Evolutionary conservation across 64 coral and sea anemone genomes (phyloP), one percentile per base, ranked within the genome.

Genomic region (Exaiptasia diaphana): DNA sequence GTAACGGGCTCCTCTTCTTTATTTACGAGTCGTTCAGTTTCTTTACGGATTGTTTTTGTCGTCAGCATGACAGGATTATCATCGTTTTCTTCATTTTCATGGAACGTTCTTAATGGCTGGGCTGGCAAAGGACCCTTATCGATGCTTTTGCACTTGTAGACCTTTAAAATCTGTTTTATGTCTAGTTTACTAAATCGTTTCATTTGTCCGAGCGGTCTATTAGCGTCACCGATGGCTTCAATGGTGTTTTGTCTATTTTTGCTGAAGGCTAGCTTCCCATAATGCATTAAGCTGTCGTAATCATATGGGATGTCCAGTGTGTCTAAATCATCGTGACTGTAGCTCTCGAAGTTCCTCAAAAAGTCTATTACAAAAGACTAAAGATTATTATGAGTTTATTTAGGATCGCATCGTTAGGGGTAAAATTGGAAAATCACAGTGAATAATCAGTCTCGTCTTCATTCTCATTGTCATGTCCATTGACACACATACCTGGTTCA

Each of bases 231-330:
- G 18, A 89, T 26, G 3, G 91, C 74, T 62, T 89, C 35, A 4
- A 94, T 70, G 0, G 91, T 94, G 23, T 94, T 79, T 0, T 85
- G 56, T 17, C 91, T 83, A 43, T 94, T 94, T 17, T 84, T 79
- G 43, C 91, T 94, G 67, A 89, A 94, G 39, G 87, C 91, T 31
- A 46, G 74, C 34, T 94, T 94, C 13, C 61, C 76, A 27, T 94
- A 94, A 15, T 94, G 91, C 91, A 94, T 94, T 54, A 94, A 63
- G 21, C 86, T 89, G 33, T 71, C 42, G 58, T 84, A 94, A 56
- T 94, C 91, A 10, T 94, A 94, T 4, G 79, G 50, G 11, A 53
- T 74, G 7, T 71, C 80, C 4, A 61, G 42, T 0, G 86, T 94
- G 53, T 89, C 86, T 5, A 85, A 8, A 28, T 39, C 54, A 35